Evolutionary conservation across 2,113 vertebrate species (phyloP), one percentile per base, ranked within the genome.

Genomic region (Daboia siamensis): DNA sequence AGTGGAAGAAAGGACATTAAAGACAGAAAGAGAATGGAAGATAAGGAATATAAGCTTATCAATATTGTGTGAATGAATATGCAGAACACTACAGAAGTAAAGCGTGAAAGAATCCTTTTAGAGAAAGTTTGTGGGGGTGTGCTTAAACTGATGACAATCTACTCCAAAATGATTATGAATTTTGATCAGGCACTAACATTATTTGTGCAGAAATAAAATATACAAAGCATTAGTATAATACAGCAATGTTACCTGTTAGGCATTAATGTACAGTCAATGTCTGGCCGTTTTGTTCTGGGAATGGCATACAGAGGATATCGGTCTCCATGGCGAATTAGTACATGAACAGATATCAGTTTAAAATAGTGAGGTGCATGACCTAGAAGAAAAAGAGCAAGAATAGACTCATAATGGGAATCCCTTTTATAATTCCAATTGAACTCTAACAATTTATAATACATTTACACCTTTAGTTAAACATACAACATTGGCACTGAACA

Each of bases 241-340:
- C 44, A 89, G 21, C 74, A 92, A 89, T 44, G 94, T 95, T 98
- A 99, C 99, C 98, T 99, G 98, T 95, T 97, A 54, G 97, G 95
- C 90, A 98, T 98, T 96, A 99, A 94, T 29, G 97, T 98, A 96
- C 99, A 99, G 97, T 99, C 98, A 7, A 99, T 99, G 92, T 98
- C 96, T 3, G 98, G 99, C n/a, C 98, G 97, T 95, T 98, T 99
- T 91, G 98, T 99, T 96, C 98, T 99, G 91, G 99, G 99, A 96
- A 99, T 99, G 95, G 98, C 97, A 94, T 99, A 99, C 0, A 99
- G 98, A 0, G 99, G 99, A 91, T 99, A 99, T 88, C 99, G 98
- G 95, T 99, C 99, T 0, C 99, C 99, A 3, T 99, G 99, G 29
- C 99, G 98, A 96, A 99, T 99, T 97, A 99, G 98, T 96, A 99